Conservation (phyloP, 2,888 invertebrate genomes). For the Calliopum simillimum region DNA sequence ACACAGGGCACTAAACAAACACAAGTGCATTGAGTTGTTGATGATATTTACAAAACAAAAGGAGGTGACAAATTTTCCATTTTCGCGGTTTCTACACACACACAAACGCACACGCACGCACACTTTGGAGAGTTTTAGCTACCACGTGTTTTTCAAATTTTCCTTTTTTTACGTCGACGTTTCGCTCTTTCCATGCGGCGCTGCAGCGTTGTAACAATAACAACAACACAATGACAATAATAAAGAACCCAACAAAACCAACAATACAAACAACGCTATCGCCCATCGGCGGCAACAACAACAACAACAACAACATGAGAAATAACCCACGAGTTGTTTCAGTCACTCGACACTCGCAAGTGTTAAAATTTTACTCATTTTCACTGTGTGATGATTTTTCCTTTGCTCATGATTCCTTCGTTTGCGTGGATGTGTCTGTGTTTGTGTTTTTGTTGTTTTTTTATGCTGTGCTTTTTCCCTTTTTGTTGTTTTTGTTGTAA, state of each 20-base stretch:
- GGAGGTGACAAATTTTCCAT: constrained; percentile 21
- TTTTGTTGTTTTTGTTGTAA: background rate
- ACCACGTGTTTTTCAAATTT: no score
- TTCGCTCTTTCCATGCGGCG: background rate
- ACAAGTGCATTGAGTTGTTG: background rate
- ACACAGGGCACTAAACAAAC: background rate
- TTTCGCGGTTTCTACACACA: constrained; percentile 13
- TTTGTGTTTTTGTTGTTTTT: background rate
- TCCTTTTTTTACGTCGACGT: no score
- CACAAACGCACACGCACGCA: background rate
- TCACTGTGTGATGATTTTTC: constrained; percentile 21
- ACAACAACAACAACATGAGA: no score
- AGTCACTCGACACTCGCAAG: constrained; percentile 2
- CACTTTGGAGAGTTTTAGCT: no score
- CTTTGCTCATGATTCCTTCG: constrained; percentile 11
- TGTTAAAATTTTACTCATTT: constrained; percentile 32
- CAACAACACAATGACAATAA: background rate
- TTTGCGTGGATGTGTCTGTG: constrained; percentile 20
- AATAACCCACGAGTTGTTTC: no score
- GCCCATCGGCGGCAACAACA: no score
- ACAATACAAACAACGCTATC: no score
- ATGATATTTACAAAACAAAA: constrained; percentile 10
- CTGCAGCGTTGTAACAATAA: constrained; percentile 15
- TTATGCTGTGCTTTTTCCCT: background rate
- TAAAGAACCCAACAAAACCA: no score